phyloP scores from a whole-genome alignment of 2,797 vertebrate genomes.

The Cygnus olor region DNA sequence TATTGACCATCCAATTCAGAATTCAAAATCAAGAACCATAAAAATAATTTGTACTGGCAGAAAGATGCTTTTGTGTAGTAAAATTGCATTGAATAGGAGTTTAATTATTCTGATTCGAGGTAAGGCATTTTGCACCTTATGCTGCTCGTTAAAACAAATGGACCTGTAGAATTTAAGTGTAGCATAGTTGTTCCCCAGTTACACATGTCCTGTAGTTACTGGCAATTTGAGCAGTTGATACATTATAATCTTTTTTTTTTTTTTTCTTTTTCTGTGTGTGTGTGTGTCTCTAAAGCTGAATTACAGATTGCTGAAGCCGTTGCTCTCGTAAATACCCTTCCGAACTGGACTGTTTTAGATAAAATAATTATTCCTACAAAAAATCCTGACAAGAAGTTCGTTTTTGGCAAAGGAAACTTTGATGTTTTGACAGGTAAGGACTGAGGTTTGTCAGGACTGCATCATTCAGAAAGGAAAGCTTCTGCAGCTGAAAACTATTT shows the following conservation, averaged over 20 bases:
- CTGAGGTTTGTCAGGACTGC: neutral
- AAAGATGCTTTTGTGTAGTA: neutral
- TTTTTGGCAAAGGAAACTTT: constrained; percentile 93
- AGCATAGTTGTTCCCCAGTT: neutral
- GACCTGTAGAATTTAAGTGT: neutral
- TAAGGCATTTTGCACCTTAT: neutral
- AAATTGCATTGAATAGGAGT: neutral
- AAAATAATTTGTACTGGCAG: neutral
- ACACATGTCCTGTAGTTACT: neutral
- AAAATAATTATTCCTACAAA: constrained; percentile 87
- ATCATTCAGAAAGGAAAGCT: neutral
- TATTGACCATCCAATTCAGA: neutral
- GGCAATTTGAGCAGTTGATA: neutral
- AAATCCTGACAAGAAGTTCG: constrained; percentile 84
- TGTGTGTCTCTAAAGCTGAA: constrained; percentile 78
- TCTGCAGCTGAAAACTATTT: neutral
- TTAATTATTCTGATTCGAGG: neutral
- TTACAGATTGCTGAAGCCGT: constrained; percentile 90
- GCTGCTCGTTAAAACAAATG: neutral
- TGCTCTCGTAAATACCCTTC: constrained; percentile 88
- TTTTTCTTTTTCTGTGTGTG: neutral
- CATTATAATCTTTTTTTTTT: neutral
- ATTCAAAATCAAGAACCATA: neutral
- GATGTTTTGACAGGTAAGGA: constrained; percentile 87
- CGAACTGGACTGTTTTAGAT: constrained; percentile 87